Evolutionary conservation across 2,797 vertebrate species (phyloP), one percentile per base, ranked within the genome.

Genomic region (Dermochelys coriacea): DNA sequence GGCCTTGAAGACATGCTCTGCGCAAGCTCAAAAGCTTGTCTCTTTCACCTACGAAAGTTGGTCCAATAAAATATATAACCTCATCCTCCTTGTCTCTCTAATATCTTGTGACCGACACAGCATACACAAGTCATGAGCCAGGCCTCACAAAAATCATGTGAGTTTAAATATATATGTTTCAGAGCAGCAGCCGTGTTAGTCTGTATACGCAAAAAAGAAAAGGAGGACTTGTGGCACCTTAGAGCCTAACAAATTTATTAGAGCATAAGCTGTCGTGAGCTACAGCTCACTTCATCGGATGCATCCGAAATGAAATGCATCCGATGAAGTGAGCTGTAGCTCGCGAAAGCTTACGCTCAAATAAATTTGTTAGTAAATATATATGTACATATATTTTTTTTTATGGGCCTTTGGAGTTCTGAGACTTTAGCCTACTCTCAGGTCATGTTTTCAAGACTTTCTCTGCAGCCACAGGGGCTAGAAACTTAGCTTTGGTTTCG

Each of bases 361-460:
- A n/a, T n/a, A n/a, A n/a, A n/a, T n/a, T n/a, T n/a, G n/a, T n/a
- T n/a, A n/a, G n/a, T 41, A 71, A 71, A 68, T n/a, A n/a, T 4
- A n/a, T 3, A n/a, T 18, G 18, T 31, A n/a, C n/a, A 31, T 57
- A 31, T 29, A 59, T 29, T 34, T 64, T 64, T 8, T 8, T 18
- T 64, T n/a, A 11, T 3, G 10, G 18, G n/a, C n/a, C n/a, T 37
- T 21, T 37, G 64, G 64, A 21, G 21, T 21, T 5, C 64, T 10
- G n/a, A 68, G 64, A n/a, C 64, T 21, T 37, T 34, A 11, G 64
- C 8, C 4, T 11, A 5, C 64, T 5, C 34, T 21, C 4, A 10
- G 64, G 4, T 23, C n/a, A 3, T 2, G 8, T 37, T n/a, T 21
- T 5, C 18, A 3, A 68, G 61, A 5, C 18, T 21, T 11, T 12